Percentiles rank a stretch among this genome's conserved stretches.
phyloP scores from a whole-genome alignment of 1,140 invertebrate species.

The Ectropis grisescens region DNA sequence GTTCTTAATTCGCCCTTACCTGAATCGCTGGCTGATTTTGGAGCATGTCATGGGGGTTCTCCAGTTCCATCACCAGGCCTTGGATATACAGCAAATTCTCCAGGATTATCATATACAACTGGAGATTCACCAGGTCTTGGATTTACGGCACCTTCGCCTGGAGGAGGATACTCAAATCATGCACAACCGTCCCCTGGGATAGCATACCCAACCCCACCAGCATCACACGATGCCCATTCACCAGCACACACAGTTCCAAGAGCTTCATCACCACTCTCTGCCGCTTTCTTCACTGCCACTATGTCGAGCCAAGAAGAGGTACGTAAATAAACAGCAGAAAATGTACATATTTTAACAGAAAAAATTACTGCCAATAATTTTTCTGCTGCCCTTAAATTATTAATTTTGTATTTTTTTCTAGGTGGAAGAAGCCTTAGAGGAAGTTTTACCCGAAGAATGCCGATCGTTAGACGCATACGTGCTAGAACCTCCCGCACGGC shows the following conservation, averaged over 20 bases:
- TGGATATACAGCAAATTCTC: constrained; percentile 44
- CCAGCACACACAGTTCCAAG: constrained; percentile 65
- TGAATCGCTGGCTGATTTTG: constrained; percentile 85
- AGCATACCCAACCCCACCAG: constrained; percentile 86
- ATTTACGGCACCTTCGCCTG: constrained; percentile 67
- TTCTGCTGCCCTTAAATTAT: too few species aligned
- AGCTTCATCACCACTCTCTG: constrained; percentile 75
- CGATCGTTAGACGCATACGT: constrained; percentile 75
- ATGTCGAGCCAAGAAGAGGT: constrained; percentile 85
- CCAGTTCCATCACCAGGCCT: constrained; percentile 65
- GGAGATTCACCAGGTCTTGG: constrained; percentile 50
- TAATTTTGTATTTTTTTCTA: constrained; percentile 11
- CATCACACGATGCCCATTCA: constrained; percentile 84
- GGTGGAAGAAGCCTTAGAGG: constrained; percentile 85
- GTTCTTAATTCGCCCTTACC: constrained; percentile 81
- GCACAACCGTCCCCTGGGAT: constrained; percentile 81
- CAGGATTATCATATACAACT: constrained; percentile 49
- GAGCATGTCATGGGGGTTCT: constrained; percentile 76
- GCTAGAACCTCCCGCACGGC: constrained; percentile 73
- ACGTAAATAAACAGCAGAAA: constrained; percentile 7
- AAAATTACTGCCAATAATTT: too few species aligned
- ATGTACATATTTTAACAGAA: neutral
- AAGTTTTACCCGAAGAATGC: constrained; percentile 83
- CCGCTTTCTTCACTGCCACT: constrained; percentile 87
- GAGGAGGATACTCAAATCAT: constrained; percentile 64